Base-by-base conservation (phyloP, 1,140 invertebrate genomes). In the Drosophila nigromelanica region DNA sequence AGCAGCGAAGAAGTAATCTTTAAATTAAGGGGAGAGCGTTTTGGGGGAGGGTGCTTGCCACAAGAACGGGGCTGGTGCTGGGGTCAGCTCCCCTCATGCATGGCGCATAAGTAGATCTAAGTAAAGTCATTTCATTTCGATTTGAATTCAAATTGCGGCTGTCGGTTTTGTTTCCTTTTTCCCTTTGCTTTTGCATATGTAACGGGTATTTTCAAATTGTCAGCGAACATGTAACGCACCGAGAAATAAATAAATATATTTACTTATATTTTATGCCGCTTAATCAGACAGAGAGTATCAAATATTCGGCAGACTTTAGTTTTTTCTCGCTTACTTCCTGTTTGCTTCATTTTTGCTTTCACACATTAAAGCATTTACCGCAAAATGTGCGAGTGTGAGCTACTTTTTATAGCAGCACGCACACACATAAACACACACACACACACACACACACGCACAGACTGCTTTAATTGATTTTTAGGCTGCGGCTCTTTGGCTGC, bases 71-170 rank as follows among this genome's bases (percentile, higher is more conserved):
- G 40, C 42, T 24, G 21, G 15, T 7, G 45, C 7, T 30, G 39
- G 35, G 4, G 35, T 18, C 42, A 54, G 45, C 35, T 42, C 12
- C 54, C 42, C 62, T 76, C 48, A 55, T 78, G 67, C 61, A 73
- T 54, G 33, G 30, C 40, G 50, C 51, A 54, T 80, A 71, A 66
- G 73, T 75, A 78, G 62, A 59, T 59, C 51, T 63, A 80, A 89
- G 69, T 89, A 67, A 87, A 89, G 83, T 77, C 83, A 87, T 77
- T 89, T 70, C 54, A 54, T 58, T 72, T 87, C 76, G 83, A 87
- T 87, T 87, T 77, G 83, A 87, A 87, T 87, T 80, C 76, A 77
- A 87, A 89, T 80, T 78, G 69, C 58, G 58, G 52, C 50, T 48
- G 47, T 11, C 18, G 37, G 7, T 18, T 18, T 18, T 18, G 3